Percentiles rank a stretch among this genome's conserved stretches.
These are phyloP conservation scores for Drosophila acutilabella DNA, from an alignment of 2,888 invertebrate species.

Conservation along the genomic window DNA sequence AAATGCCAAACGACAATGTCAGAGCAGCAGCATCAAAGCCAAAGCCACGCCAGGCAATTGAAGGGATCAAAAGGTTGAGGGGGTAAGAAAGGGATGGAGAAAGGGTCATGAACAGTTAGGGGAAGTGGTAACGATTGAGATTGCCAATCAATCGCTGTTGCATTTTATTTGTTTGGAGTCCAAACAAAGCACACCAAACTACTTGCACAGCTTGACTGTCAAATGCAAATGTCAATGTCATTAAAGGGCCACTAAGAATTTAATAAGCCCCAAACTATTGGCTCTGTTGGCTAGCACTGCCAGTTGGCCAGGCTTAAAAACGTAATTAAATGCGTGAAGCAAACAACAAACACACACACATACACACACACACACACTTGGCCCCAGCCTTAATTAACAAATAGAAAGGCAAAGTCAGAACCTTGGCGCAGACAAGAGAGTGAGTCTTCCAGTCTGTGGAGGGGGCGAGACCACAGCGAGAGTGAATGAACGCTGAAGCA, in stretches of 20 bases:
- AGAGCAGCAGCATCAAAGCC: conserved; percentile 52
- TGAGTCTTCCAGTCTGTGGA: conserved; percentile 15
- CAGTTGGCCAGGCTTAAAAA: conserved; percentile 62
- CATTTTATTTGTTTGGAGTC: conserved; percentile 65
- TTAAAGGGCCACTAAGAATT: conserved; percentile 60
- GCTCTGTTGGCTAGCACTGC: conserved; percentile 35
- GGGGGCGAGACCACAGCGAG: conserved; percentile 6
- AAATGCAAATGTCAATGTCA: conserved; percentile 76
- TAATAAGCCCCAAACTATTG: conserved; percentile 51
- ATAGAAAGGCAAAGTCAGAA: conserved; percentile 68
- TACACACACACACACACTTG: conserved; percentile 5
- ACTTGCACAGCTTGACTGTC: conserved; percentile 37
- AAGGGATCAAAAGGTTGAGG: background rate
- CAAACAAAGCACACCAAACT: conserved; percentile 45
- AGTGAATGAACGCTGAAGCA: conserved; percentile 79
- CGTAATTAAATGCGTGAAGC: conserved; percentile 75
- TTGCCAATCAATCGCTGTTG: conserved; percentile 71
- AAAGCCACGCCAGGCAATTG: conserved; percentile 17
- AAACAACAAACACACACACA: conserved; percentile 29
- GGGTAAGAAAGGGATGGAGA: background rate
- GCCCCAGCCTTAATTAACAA: conserved; percentile 73
- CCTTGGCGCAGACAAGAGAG: conserved; percentile 67
- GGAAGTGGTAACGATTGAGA: background rate
- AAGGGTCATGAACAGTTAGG: background rate
- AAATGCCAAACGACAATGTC: conserved; percentile 62